Evolutionary conservation across 2,797 vertebrate species (phyloP).

Genomic region (Eremophila alpestris): DNA sequence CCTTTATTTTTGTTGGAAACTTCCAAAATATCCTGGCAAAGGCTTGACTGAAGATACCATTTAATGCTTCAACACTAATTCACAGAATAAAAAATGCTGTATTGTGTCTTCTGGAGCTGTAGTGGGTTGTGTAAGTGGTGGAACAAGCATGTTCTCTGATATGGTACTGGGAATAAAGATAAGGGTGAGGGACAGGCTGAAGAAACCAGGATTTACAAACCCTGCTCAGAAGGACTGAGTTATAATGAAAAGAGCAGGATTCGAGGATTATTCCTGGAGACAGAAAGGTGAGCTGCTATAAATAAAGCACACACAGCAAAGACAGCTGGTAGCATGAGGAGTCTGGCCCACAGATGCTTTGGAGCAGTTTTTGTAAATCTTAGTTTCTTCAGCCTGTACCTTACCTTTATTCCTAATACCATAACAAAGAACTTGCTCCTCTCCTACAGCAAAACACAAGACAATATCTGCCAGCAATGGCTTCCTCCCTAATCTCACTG

Average conservation of each 20-base stretch:
- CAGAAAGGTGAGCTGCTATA: not conserved
- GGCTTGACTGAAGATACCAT: not conserved
- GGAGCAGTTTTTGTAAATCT: not conserved
- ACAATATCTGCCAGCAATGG: not conserved
- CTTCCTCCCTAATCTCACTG: not conserved
- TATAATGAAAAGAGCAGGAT: not conserved
- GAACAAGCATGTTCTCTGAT: not conserved
- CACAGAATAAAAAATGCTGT: not conserved
- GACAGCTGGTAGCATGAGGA: not conserved
- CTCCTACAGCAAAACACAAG: not conserved
- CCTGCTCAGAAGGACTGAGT: not conserved
- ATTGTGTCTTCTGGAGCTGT: not conserved
- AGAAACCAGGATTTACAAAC: not conserved
- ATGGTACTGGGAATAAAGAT: not conserved
- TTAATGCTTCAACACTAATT: not conserved
- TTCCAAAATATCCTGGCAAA: not conserved
- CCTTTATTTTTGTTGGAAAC: not conserved
- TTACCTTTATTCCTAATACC: not conserved
- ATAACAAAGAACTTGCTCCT: not conserved
- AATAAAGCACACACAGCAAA: not conserved
- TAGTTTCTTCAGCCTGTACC: not conserved
- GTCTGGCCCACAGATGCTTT: not conserved
- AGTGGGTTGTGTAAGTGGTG: not conserved
- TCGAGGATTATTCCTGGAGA: not conserved
- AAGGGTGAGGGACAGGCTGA: not conserved